Base-by-base conservation (phyloP, 2,888 invertebrate species). In the Brenthis daphne region DNA sequence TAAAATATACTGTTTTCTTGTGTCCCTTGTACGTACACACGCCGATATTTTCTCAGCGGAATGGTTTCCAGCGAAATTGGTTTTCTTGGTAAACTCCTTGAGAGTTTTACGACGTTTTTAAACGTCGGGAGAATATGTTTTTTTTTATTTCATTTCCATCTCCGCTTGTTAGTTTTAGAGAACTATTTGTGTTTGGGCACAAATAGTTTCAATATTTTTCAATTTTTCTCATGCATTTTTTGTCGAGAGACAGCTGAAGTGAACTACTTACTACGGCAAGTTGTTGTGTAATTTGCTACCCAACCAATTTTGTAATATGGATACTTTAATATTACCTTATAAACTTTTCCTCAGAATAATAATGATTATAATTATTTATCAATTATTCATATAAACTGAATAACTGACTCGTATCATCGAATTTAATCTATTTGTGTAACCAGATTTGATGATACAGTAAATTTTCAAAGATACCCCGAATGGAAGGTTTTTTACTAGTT, bases 61-160 rank as follows among this genome's bases (percentile, higher is more conserved):
- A 72, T 72, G 72, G 75, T 70, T 68, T 68, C 69, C 66, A 68
- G 70, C 74, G 71, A 74, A 75, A 76, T 76, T 73, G 71, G 71
- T 76, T 74, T 75, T 75, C 74, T 73, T 64, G 65, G 73, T 73
- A 74, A 74, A 74, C 73, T 75, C 70, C 70, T 69, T 67, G 74
- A 72, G 70, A 72, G 71, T 73, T 75, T 76, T 74, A 74, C 72
- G 75, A 76, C 73, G 71, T 75, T 76, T 75, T 71, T 74, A 74
- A 75, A 72, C 68, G 75, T 71, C 72, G 63, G 57, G 69, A 65
- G 75, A 63, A 56, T 61, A 64, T 68, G 65, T 73, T 68, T 68
- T 69, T 69, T 73, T 72, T 69, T 67, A 65, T 73, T 73, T 73
- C 73, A 74, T 74, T 75, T 68, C 69, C 58, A 68, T 68, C 57